Evolutionary conservation across 1,140 invertebrate genomes (phyloP).

Genomic region (Danaus plexippus): DNA sequence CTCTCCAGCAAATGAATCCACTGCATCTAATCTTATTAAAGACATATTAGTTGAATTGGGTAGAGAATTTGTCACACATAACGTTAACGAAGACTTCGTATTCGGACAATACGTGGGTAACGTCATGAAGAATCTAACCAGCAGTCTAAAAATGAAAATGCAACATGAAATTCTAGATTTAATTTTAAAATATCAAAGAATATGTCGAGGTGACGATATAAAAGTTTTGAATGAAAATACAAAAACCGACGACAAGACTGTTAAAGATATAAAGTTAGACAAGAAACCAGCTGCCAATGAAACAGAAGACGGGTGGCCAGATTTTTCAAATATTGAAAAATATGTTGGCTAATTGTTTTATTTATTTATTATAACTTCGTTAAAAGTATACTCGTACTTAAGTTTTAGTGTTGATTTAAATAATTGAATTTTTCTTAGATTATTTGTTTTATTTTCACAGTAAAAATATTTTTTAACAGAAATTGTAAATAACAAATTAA

Average conservation of each 20-base stretch:
- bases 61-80: constrained; percentile 44
- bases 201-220: constrained; percentile 25
- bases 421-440: too few species aligned
- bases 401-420: too few species aligned
- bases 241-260: constrained; percentile 26
- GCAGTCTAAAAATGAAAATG: constrained; percentile 40
- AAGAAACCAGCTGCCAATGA: constrained; percentile 26
- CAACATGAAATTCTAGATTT: constrained; percentile 57
- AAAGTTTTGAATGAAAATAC: constrained; percentile 2
- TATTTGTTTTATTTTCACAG: too few species aligned
- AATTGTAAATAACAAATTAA: too few species aligned
- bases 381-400: too few species aligned
- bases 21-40: constrained; percentile 37
- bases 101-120: constrained; percentile 59
- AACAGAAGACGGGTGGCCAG: constrained; percentile 47
- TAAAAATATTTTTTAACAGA: too few species aligned
- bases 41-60: constrained; percentile 45
- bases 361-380: too few species aligned
- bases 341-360: constrained; percentile 31
- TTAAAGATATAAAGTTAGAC: constrained; percentile 29
- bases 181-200: constrained; percentile 49
- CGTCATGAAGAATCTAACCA: constrained; percentile 49
- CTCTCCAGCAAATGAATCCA: constrained; percentile 11
- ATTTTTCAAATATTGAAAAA: constrained; percentile 54
- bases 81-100: constrained; percentile 57